Conservation (phyloP, 2,888 invertebrate genomes). For the Platycheirus rosarum region DNA sequence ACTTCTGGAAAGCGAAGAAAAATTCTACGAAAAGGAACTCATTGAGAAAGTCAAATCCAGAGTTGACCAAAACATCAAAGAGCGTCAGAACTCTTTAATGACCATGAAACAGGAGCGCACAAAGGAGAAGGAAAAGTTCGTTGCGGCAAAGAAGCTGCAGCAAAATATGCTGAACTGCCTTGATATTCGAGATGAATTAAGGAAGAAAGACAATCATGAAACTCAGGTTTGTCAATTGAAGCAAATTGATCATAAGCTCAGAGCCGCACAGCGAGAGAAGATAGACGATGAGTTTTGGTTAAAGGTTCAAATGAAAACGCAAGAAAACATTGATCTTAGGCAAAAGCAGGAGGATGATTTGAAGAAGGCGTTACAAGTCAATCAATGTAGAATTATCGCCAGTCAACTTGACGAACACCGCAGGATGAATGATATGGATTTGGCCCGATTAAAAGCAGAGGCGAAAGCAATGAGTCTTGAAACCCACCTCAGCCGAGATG, state of each 20-base stretch:
- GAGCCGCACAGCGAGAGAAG: conserved; percentile 75
- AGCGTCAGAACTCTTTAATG: conserved; percentile 77
- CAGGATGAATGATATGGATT: conserved; percentile 62
- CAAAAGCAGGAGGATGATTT: conserved; percentile 75
- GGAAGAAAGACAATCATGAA: conserved; percentile 77
- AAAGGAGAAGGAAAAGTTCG: conserved; percentile 75
- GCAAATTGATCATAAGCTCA: conserved; percentile 79
- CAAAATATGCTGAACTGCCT: conserved; percentile 79
- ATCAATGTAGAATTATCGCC: conserved; percentile 74
- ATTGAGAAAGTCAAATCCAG: conserved; percentile 78
- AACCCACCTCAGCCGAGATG: conserved; percentile 52
- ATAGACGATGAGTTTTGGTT: conserved; percentile 77
- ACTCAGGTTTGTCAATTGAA: conserved; percentile 78
- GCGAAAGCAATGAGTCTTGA: conserved; percentile 44
- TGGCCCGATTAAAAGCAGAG: not conserved
- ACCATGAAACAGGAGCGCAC: conserved; percentile 77
- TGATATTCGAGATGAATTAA: conserved; percentile 79
- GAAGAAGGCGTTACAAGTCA: conserved; percentile 74
- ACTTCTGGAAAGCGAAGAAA: conserved; percentile 78
- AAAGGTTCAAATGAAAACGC: conserved; percentile 76
- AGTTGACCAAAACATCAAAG: conserved; percentile 78
- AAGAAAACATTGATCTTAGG: conserved; percentile 73
- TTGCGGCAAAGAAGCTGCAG: conserved; percentile 78
- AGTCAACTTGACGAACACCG: conserved; percentile 75
- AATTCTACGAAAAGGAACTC: conserved; percentile 79